Base-by-base conservation (phyloP, 2,797 vertebrate species). In the Clarias pachynema region DNA sequence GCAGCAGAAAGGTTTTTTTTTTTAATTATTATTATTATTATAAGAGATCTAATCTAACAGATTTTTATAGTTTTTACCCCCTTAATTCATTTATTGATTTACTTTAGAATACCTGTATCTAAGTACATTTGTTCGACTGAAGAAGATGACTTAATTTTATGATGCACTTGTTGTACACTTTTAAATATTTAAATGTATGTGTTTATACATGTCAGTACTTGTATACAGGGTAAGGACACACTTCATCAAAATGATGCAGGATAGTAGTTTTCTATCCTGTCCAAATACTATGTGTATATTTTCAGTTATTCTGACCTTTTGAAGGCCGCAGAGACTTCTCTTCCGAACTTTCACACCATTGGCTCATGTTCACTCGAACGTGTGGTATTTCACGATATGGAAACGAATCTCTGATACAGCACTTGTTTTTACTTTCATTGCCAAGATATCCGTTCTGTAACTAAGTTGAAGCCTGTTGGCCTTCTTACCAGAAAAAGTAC, bases 341-440 rank as follows among this genome's bases (percentile, higher is more conserved):
- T 86, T 62, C 49, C 10, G 59, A 56, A 68, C 12, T 15, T 10
- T 44, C 53, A 83, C 49, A 69, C 72, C 75, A 53, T 22, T 37
- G 73, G 56, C 68, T 60, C 68, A 2, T 81, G 18, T 34, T 81
- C 44, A 81, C 79, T 29, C 57, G 16, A 56, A 26, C 69, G 57
- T 60, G 57, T 31, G 74, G 29, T 59, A 59, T 59, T 29, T 77
- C 53, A 34, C 9, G 7, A 29, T 31, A 59, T 77, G 3, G 18
- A 59, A 77, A 31, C 56, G 22, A 77, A 59, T 57, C 53, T 77
- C 53, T 31, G 26, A 31, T 22, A 8, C 59, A 26, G 3, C 8
- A 22, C 26, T 29, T 31, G 49, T 31, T 75, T 49, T 75, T 57
- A 20, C 26, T 57, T 31, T 24, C 18, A 59, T 57, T 77, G 53